Evolutionary conservation across 2,888 invertebrate species (phyloP), one percentile per base, ranked within the genome.

Genomic region (Taenaris catops): DNA sequence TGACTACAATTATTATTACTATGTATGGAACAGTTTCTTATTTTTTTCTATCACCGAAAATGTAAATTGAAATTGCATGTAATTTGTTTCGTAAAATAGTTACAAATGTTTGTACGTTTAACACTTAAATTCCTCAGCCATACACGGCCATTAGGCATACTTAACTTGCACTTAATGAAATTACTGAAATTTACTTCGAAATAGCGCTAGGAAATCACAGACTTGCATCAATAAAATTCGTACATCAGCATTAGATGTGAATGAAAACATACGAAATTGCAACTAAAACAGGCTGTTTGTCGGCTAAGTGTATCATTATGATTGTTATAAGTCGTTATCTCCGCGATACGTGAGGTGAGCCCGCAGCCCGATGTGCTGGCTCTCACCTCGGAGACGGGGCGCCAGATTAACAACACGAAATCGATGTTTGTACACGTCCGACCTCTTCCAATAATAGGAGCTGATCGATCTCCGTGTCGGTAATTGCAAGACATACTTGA

Each of bases 361-460:
- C n/a, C 63, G 56, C 51, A 20, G 25, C 25, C 21, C 34, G 17
- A 58, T 58, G 61, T 61, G 62, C 56, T 61, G 65, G 59, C 70
- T 76, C 79, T 79, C 78, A 73, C 74, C 71, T 71, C 68, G 53
- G 47, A 49, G 68, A 66, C 68, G 58, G 60, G 59, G 59, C 60
- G 64, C 55, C 61, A 68, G 69, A 78, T 76, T 79, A 84, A 81
- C 80, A 75, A 79, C 75, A 68, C 74, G 70, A 81, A 80, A 79
- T 79, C 74, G 79, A 74, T 86, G 84, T 84, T 84, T 86, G 80
- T 75, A 83, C 86, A 84, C 84, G 84, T 83, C 75, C 81, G 72
- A 81, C 80, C 81, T 76, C 83, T 72, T 63, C 78, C 72, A 71
- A 80, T 84, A 86, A 83, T 81, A 69, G 70, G 68, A 72, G 69